Evolutionary conservation across 2,888 invertebrate genomes (phyloP).

Genomic region (Aricia artaxerxes): DNA sequence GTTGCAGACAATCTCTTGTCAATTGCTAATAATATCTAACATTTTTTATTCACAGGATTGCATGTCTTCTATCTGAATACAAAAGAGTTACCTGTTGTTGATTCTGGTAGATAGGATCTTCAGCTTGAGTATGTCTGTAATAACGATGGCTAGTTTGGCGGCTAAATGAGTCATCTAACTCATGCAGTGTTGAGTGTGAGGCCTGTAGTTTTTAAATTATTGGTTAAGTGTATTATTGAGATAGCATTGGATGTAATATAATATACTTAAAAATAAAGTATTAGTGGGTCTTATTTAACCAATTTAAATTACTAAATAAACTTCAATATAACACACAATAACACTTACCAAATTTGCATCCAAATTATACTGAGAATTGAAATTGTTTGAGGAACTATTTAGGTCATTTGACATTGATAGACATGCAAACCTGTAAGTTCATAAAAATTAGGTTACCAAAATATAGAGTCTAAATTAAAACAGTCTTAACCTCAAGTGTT

Average conservation of each 20-base stretch:
- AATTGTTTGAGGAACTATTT: slow-evolving; percentile 66
- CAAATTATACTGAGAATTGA: slow-evolving; percentile 70
- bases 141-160: slow-evolving; percentile 73
- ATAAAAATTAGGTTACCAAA: no score
- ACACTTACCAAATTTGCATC: slow-evolving; percentile 64
- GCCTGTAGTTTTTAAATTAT: slow-evolving; percentile 51
- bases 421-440: slow-evolving; percentile 84
- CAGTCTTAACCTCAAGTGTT: no score
- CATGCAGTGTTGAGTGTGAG: slow-evolving; percentile 72
- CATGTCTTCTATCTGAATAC: not conserved
- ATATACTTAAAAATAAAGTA: not conserved
- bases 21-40: no score
- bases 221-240: not conserved
- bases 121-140: slow-evolving; percentile 63
- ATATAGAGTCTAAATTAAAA: no score
- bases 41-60: no score
- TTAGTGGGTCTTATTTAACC: not conserved
- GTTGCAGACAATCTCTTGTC: no score
- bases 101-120: slow-evolving; percentile 76
- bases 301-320: not conserved
- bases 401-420: slow-evolving; percentile 80
- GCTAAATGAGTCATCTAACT: slow-evolving; percentile 74
- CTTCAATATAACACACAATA: not conserved
- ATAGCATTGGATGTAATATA: not conserved
- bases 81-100: slow-evolving; percentile 66